phyloP scores from a whole-genome alignment of 2,888 invertebrate species.

The Ophion costatus region DNA sequence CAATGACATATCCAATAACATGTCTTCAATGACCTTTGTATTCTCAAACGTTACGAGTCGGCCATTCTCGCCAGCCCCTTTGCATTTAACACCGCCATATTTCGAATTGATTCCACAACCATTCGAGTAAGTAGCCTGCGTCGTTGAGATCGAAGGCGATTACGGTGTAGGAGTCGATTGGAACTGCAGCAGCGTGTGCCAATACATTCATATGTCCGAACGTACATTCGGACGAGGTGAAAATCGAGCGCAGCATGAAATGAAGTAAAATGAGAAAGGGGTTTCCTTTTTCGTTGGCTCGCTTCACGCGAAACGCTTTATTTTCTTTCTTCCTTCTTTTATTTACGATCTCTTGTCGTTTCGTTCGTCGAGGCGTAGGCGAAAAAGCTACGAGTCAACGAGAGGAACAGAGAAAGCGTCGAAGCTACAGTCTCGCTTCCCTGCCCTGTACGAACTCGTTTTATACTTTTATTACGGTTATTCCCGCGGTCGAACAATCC shows the following conservation, averaged over 20 bases:
- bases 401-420: conserved; percentile 26
- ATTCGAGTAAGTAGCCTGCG: too few species aligned
- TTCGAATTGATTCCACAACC: too few species aligned
- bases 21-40: too few species aligned
- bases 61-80: too few species aligned
- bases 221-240: conserved; percentile 37
- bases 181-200: conserved; percentile 34
- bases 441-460: conserved; percentile 46
- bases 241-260: conserved; percentile 30
- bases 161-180: conserved; percentile 3
- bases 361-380: conserved; percentile 22
- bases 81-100: too few species aligned
- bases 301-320: conserved; percentile 10
- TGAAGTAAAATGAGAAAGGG: conserved; percentile 36
- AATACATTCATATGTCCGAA: conserved; percentile 19
- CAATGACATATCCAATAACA: too few species aligned
- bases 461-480: conserved; percentile 59
- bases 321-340: conserved; percentile 20
- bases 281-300: conserved; percentile 20
- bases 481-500: conserved; percentile 52
- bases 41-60: too few species aligned
- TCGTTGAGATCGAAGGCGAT: not conserved
- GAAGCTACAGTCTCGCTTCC: conserved; percentile 22
- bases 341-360: conserved; percentile 34
- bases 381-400: conserved; percentile 25